Percentiles rank a stretch among this genome's conserved stretches.
Conservation (phyloP, 2,797 vertebrate genomes). For the Buphagus erythrorhynchus region DNA sequence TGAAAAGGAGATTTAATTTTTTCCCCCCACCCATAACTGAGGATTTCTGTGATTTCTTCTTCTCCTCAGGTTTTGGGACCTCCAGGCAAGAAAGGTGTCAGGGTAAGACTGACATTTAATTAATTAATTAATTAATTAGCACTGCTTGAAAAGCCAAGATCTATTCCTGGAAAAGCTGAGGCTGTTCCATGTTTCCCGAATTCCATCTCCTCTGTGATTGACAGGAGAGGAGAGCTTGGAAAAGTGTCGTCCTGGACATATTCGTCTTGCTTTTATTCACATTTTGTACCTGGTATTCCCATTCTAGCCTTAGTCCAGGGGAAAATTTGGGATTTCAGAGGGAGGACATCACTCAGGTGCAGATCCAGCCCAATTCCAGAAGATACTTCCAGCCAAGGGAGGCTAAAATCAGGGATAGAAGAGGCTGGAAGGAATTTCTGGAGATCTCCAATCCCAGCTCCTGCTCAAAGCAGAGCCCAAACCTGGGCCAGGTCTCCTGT, state of each 20-base stretch:
- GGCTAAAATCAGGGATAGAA: neutral
- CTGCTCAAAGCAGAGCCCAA: neutral
- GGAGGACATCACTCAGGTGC: neutral
- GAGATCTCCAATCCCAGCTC: neutral
- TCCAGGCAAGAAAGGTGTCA: conserved; percentile 85
- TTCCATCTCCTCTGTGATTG: neutral
- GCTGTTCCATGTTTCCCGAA: neutral
- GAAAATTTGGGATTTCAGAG: neutral
- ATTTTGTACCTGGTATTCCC: neutral
- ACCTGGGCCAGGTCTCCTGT: neutral
- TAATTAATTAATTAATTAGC: neutral
- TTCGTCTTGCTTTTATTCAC: neutral
- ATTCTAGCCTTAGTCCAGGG: neutral
- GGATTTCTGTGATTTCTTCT: neutral
- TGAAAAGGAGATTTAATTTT: neutral
- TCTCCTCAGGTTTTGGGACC: conserved; percentile 84
- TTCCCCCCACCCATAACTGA: neutral
- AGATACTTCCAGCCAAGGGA: neutral
- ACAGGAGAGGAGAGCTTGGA: neutral
- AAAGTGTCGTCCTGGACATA: neutral
- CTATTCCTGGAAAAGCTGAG: neutral
- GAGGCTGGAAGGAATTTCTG: neutral
- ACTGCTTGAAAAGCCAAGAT: neutral
- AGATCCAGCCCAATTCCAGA: neutral
- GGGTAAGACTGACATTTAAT: conserved; percentile 76